Conservation (phyloP, 2,888 invertebrate genomes). For the Tanytarsus gracilentus region DNA sequence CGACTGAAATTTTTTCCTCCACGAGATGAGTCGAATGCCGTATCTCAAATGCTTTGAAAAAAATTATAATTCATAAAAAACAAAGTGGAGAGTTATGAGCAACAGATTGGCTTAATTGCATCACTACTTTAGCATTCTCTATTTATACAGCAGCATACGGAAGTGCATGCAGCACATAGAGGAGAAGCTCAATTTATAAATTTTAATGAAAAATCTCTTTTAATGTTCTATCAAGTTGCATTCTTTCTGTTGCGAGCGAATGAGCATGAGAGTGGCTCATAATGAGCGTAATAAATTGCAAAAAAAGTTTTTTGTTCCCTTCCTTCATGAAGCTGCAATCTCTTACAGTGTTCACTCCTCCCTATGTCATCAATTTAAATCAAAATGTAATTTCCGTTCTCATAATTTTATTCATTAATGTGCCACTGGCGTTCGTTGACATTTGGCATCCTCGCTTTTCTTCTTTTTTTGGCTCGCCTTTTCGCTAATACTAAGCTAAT, state of each 20-base stretch:
- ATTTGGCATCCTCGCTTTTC: background rate
- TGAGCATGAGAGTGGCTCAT: slow-evolving; percentile 1
- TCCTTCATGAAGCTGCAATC: background rate
- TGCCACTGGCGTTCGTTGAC: background rate
- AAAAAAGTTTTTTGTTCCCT: slow-evolving; percentile 2
- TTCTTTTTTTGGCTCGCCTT: background rate
- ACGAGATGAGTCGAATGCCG: no score
- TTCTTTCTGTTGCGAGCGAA: background rate
- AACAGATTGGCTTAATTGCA: slow-evolving; percentile 9
- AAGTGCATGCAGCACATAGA: background rate
- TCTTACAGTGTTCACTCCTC: background rate
- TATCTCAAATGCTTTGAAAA: background rate
- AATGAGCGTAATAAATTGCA: slow-evolving; percentile 21
- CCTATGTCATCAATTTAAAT: slow-evolving; percentile 25
- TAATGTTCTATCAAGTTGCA: slow-evolving; percentile 2
- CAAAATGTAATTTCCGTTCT: slow-evolving; percentile 24
- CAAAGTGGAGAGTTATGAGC: no score
- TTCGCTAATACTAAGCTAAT: no score
- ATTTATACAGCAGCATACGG: background rate
- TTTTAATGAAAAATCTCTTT: slow-evolving; percentile 22
- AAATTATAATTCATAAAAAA: background rate
- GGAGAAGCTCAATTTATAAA: background rate
- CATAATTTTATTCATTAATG: slow-evolving; percentile 22
- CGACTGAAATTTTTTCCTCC: no score
- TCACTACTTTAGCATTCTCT: background rate